These are phyloP conservation scores for Athalia rosae DNA, from an alignment of 2,888 invertebrate species.

Conservation along the genomic window DNA sequence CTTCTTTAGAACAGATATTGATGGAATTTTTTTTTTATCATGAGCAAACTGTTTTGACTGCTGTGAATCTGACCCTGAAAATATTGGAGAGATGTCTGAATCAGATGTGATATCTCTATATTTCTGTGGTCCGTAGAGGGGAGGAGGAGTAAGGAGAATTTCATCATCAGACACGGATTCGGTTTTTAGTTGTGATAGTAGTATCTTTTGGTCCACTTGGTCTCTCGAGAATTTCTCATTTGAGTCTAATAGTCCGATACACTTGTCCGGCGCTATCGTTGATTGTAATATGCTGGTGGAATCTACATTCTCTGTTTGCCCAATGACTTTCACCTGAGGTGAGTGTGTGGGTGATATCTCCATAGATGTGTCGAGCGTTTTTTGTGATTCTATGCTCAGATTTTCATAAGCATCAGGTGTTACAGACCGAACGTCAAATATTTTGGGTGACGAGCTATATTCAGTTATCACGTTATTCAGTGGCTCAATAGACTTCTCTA, in stretches of 20 bases:
- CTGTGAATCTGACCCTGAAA: not conserved
- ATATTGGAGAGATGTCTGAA: not conserved
- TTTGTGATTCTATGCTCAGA: not conserved
- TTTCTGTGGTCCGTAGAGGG: not conserved
- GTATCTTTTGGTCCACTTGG: conserved; percentile 5
- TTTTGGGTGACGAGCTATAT: conserved; percentile 37
- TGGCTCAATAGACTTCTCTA: not conserved
- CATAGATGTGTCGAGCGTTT: not conserved
- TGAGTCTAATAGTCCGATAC: conserved; percentile 5
- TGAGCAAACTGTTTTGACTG: not conserved
- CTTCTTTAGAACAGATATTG: conserved; percentile 13
- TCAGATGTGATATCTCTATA: not conserved
- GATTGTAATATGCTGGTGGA: conserved; percentile 13
- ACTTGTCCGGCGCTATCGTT: not conserved
- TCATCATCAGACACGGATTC: not conserved
- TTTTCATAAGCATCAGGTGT: conserved; percentile 29
- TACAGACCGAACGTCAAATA: conserved; percentile 33
- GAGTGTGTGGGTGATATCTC: not conserved
- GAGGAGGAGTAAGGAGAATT: not conserved
- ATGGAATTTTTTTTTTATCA: not conserved
- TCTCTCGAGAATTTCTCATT: not conserved
- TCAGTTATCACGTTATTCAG: conserved; percentile 13
- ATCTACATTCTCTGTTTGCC: conserved; percentile 5
- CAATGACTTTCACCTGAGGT: conserved; percentile 7
- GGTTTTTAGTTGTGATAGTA: not conserved